A percentile compares a stretch with the other conserved stretches of the same genome.
Conservation (phyloP, 2,888 invertebrate genomes). For the Saturnia japonica region DNA sequence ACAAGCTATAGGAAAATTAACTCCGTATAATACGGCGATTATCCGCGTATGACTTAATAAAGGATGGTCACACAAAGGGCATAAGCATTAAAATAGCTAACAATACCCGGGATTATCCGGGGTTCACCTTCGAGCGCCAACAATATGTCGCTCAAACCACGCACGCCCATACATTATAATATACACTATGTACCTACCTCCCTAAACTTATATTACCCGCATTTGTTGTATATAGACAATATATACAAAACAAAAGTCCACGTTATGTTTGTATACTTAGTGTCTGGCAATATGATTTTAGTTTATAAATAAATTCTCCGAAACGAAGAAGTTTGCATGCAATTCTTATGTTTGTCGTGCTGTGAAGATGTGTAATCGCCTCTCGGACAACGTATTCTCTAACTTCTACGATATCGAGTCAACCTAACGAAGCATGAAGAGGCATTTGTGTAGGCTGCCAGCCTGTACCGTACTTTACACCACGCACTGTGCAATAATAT, state of each 20-base stretch:
- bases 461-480: no score
- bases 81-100: constrained; percentile 80
- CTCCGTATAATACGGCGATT: constrained; percentile 78
- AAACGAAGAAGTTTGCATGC: no score
- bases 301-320: neutral
- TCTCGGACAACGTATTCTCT: no score
- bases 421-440: no score
- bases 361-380: no score
- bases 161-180: constrained; percentile 30
- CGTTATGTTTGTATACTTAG: neutral
- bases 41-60: constrained; percentile 81
- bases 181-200: neutral
- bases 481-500: no score
- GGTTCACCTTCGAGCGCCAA: constrained; percentile 60
- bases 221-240: neutral
- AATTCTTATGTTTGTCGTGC: no score
- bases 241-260: neutral
- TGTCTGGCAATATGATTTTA: neutral
- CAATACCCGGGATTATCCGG: constrained; percentile 76
- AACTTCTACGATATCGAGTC: no score
- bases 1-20: constrained; percentile 75
- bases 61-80: constrained; percentile 71
- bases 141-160: constrained; percentile 59
- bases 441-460: no score
- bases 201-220: neutral